A percentile compares a stretch with the other conserved stretches of the same genome.
Conservation (phyloP, 2,797 vertebrate genomes). For the Scleropages formosus region DNA sequence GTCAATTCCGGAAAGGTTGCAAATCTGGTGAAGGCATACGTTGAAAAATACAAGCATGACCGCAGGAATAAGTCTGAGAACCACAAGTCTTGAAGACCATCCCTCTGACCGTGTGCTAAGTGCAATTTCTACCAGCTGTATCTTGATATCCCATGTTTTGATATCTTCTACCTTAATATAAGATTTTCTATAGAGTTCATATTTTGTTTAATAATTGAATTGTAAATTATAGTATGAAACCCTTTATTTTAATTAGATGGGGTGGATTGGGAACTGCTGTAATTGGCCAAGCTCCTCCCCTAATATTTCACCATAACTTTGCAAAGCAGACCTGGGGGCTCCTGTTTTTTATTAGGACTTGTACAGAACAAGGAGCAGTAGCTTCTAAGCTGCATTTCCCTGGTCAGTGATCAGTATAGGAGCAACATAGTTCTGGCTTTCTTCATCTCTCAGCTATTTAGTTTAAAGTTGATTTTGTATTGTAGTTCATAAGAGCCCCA, state of each 20-base stretch:
- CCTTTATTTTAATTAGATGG: constrained; percentile 74
- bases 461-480: constrained; percentile 19
- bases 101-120: constrained; percentile 64
- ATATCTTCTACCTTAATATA: constrained; percentile 73
- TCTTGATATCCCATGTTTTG: constrained; percentile 77
- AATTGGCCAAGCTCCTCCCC: constrained; percentile 45
- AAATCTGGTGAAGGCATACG: constrained; percentile 93
- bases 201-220: constrained; percentile 85
- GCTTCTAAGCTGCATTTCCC: constrained; percentile 55
- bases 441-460: constrained; percentile 17
- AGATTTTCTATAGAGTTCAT: constrained; percentile 87
- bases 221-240: constrained; percentile 85
- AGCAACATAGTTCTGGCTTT: constrained; percentile 51
- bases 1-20: constrained; percentile 95
- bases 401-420: constrained; percentile 61
- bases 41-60: constrained; percentile 94
- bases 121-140: constrained; percentile 85
- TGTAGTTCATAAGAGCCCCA: constrained; percentile 2
- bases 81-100: constrained; percentile 49
- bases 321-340: constrained; percentile 55
- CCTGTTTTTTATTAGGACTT: constrained; percentile 63
- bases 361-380: constrained; percentile 65
- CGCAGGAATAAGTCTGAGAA: constrained; percentile 79
- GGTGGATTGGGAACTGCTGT: constrained; percentile 56
- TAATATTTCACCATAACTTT: constrained; percentile 58